Conservation (phyloP, 2,888 invertebrate species). For the Beris morrisii region DNA sequence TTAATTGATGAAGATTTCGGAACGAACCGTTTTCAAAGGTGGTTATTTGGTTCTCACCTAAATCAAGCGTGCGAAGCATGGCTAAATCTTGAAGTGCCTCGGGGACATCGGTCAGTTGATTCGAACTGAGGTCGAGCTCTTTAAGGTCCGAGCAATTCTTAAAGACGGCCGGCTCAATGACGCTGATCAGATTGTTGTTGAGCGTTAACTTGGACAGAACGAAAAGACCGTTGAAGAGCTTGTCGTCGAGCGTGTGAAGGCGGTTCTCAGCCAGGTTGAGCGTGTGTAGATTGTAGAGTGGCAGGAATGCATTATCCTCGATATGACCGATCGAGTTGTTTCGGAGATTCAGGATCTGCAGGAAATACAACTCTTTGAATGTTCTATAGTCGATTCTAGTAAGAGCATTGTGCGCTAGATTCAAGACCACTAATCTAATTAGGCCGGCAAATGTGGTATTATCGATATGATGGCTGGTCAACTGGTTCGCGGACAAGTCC, state of each 20-base stretch:
- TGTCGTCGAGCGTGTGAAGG: constrained; percentile 76
- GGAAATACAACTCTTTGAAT: constrained; percentile 82
- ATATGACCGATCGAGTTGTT: constrained; percentile 88
- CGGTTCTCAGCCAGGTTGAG: constrained; percentile 87
- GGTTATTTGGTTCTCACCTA: constrained; percentile 89
- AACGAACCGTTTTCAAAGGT: constrained; percentile 81
- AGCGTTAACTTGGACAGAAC: constrained; percentile 82
- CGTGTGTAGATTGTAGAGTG: constrained; percentile 85
- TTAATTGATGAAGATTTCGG: constrained; percentile 81
- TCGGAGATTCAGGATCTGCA: constrained; percentile 81
- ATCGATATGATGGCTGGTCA: constrained; percentile 82
- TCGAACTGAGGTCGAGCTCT: constrained; percentile 86
- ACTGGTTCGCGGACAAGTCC: constrained; percentile 81
- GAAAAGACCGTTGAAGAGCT: constrained; percentile 81
- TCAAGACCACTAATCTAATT: constrained; percentile 80
- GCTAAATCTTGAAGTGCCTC: constrained; percentile 79
- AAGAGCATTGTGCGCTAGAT: constrained; percentile 81
- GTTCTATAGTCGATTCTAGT: constrained; percentile 81
- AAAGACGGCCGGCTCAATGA: constrained; percentile 78
- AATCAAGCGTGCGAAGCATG: constrained; percentile 82
- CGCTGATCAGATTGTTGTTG: constrained; percentile 81
- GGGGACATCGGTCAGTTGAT: constrained; percentile 79
- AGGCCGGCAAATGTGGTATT: constrained; percentile 86
- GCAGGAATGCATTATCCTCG: constrained; percentile 83
- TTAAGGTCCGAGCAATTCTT: constrained; percentile 86